Evolutionary conservation across 2,888 invertebrate genomes (phyloP).

Genomic region (Imbricaverruca yamaguchii): DNA sequence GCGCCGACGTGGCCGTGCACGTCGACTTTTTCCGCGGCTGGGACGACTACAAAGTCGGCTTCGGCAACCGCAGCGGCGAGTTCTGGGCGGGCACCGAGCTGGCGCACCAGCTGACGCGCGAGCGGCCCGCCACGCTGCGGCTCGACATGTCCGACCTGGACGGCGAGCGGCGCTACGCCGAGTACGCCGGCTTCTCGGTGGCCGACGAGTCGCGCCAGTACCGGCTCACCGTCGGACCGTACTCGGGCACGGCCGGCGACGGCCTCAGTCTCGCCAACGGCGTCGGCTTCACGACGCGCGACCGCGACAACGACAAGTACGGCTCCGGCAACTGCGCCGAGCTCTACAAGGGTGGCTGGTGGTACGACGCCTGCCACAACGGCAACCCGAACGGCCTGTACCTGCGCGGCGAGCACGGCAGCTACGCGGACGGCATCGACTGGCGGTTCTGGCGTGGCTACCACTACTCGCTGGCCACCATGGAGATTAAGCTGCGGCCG

Average conservation of each 20-base stretch:
- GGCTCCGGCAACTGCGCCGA: conserved; percentile 85
- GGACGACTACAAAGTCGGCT: conserved; percentile 87
- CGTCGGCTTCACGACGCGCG: conserved; percentile 2
- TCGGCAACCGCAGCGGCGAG: conserved; percentile 80
- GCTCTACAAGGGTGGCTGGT: conserved; percentile 90
- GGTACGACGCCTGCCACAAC: conserved; percentile 90
- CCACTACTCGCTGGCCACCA: conserved; percentile 35
- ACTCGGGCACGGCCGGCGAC: conserved; percentile 84
- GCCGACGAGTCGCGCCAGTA: conserved; percentile 86
- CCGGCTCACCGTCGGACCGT: conserved; percentile 83
- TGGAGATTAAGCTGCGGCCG: conserved; percentile 36
- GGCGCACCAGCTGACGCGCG: conserved; percentile 85
- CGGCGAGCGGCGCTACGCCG: conserved; percentile 84
- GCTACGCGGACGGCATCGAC: conserved; percentile 36
- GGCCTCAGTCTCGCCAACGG: conserved; percentile 54
- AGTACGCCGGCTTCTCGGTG: conserved; percentile 85
- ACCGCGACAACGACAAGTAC: conserved; percentile 71
- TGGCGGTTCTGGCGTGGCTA: conserved; percentile 36
- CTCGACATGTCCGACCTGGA: conserved; percentile 88
- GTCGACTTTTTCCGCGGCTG: conserved; percentile 84
- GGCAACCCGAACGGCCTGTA: conserved; percentile 76
- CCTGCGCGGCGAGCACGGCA: conserved; percentile 42
- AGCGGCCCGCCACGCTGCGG: conserved; percentile 77
- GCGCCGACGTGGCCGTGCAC: conserved; percentile 74
- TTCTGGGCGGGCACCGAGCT: conserved; percentile 92